phyloP scores from a whole-genome alignment of 2,113 vertebrate genomes.

The Carollia perspicillata region DNA sequence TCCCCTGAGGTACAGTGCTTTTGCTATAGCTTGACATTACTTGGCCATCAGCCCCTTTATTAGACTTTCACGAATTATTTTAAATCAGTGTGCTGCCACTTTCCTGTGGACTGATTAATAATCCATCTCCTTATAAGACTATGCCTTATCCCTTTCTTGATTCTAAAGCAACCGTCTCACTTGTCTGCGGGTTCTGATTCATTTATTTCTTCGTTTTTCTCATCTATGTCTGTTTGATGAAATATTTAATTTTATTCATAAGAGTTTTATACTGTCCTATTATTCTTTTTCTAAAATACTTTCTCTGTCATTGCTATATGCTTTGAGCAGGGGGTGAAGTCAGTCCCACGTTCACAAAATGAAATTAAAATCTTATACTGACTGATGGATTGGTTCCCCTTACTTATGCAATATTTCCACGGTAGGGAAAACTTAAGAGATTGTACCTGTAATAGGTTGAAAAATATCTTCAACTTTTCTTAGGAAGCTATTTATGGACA shows the following conservation, averaged over 20 bases:
- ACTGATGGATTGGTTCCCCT: neutral
- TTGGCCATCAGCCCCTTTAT: neutral
- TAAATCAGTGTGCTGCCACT: neutral
- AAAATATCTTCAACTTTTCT: neutral
- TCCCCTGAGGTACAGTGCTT: neutral
- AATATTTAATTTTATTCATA: neutral
- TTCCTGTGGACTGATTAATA: neutral
- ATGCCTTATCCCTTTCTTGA: neutral
- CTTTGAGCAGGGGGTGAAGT: neutral
- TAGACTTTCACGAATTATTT: neutral
- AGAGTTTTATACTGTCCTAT: neutral
- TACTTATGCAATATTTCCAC: neutral
- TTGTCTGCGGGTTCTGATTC: neutral
- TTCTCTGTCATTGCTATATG: neutral
- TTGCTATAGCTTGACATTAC: neutral
- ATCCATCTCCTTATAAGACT: neutral
- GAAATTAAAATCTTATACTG: neutral
- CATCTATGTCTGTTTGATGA: neutral
- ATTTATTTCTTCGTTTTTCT: neutral
- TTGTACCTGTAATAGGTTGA: neutral
- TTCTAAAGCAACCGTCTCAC: neutral
- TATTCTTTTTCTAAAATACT: slow-evolving; percentile 5
- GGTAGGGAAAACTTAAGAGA: neutral
- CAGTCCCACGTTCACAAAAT: neutral
- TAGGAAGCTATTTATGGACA: neutral